phyloP scores from a whole-genome alignment of 2,888 invertebrate species.

The Drosophila diplacantha region DNA sequence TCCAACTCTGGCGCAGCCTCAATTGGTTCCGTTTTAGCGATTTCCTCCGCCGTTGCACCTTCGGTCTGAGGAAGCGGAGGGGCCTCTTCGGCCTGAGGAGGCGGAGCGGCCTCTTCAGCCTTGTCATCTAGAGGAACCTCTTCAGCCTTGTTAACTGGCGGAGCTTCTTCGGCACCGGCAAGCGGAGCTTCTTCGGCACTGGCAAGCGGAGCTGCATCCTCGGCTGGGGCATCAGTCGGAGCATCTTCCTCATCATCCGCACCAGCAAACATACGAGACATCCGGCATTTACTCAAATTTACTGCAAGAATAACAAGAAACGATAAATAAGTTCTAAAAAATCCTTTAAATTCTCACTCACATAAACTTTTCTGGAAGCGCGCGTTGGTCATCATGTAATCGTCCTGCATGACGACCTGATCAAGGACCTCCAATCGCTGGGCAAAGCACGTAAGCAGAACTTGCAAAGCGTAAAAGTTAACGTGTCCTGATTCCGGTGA shows the following conservation, averaged over 20 bases:
- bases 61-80: not conserved
- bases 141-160: not conserved
- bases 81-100: not conserved
- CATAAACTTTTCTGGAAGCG: constrained; percentile 59
- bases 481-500: constrained; percentile 87
- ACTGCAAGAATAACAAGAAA: not conserved
- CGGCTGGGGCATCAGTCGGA: constrained; percentile 18
- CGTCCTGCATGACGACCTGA: constrained; percentile 64
- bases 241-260: constrained; percentile 38
- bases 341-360: constrained; percentile 38
- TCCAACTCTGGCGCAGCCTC: constrained; percentile 1
- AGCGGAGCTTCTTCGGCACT: constrained; percentile 15
- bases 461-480: constrained; percentile 86
- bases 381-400: constrained; percentile 53
- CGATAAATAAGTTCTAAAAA: not conserved
- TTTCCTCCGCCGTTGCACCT: not conserved
- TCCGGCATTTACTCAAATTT: constrained; percentile 45
- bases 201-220: not conserved
- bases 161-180: constrained; percentile 8
- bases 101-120: not conserved
- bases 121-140: not conserved
- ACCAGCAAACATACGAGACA: constrained; percentile 50
- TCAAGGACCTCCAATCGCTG: constrained; percentile 65
- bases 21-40: constrained; percentile 12
- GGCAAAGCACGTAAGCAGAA: constrained; percentile 82